phyloP scores from a whole-genome alignment of 2,888 invertebrate species.

The Polymixis flavicincta region DNA sequence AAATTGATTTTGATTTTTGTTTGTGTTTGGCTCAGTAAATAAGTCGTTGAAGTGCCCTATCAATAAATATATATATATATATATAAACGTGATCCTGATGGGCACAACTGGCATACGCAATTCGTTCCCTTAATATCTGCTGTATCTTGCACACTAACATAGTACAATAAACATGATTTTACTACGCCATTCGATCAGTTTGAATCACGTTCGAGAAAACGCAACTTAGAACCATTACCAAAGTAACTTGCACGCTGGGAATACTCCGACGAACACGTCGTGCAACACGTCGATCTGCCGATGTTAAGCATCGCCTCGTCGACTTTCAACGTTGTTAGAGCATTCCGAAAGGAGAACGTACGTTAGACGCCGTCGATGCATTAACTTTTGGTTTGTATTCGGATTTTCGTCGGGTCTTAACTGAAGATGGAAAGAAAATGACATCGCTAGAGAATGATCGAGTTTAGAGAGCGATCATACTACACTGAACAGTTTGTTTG shows the following conservation, averaged over 20 bases:
- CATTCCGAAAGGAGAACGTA: slow-evolving; percentile 13
- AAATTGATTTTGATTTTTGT: no score
- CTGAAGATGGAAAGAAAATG: neutral
- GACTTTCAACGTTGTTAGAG: slow-evolving; percentile 30
- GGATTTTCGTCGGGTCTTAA: slow-evolving; percentile 14
- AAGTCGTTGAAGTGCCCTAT: no score
- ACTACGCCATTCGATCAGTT: slow-evolving; percentile 12
- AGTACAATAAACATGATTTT: neutral
- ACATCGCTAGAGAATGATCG: neutral
- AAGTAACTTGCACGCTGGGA: slow-evolving; percentile 29
- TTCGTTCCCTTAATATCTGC: neutral
- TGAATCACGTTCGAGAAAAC: slow-evolving; percentile 31
- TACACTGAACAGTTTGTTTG: neutral
- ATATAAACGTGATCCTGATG: neutral
- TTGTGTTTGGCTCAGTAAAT: no score
- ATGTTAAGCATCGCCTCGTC: slow-evolving; percentile 39
- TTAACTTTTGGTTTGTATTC: slow-evolving; percentile 17
- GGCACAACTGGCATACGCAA: neutral
- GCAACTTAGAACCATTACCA: slow-evolving; percentile 19
- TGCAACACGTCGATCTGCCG: slow-evolving; percentile 44
- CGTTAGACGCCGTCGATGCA: slow-evolving; percentile 35
- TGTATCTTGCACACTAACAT: neutral
- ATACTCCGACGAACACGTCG: slow-evolving; percentile 24
- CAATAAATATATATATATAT: no score
- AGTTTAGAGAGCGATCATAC: no score